phyloP scores from a whole-genome alignment of 2,113 vertebrate species.

The Urocitellus parryii region DNA sequence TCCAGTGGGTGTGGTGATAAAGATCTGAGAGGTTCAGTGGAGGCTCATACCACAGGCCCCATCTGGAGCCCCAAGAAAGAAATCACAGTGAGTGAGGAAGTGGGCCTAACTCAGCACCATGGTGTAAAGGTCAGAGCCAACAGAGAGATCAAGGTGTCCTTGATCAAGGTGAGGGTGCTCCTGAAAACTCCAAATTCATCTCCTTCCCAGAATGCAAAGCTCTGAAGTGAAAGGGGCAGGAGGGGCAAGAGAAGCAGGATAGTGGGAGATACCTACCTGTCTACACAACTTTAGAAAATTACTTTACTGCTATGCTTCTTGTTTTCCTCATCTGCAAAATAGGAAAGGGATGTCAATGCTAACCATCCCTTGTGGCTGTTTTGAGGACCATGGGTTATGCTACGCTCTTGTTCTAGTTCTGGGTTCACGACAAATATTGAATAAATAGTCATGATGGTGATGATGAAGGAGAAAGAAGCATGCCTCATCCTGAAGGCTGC shows the following conservation, averaged over 20 bases:
- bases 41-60: no score
- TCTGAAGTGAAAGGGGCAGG: not conserved
- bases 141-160: not conserved
- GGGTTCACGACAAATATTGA: not conserved
- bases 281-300: not conserved
- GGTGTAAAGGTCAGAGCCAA: not conserved
- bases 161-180: not conserved
- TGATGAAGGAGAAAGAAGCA: not conserved
- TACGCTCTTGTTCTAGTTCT: not conserved
- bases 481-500: not conserved
- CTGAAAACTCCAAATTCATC: not conserved
- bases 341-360: not conserved
- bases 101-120: not conserved
- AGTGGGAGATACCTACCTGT: not conserved
- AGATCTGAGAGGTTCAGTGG: not conserved
- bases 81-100: not conserved
- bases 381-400: not conserved
- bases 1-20: not conserved
- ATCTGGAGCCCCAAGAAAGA: not conserved
- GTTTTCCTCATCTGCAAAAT: not conserved
- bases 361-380: not conserved
- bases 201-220: not conserved
- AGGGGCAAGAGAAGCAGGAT: accelerated
- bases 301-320: not conserved
- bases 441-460: not conserved